Conservation (phyloP, 2,888 invertebrate genomes). For the Isoperla grammatica region DNA sequence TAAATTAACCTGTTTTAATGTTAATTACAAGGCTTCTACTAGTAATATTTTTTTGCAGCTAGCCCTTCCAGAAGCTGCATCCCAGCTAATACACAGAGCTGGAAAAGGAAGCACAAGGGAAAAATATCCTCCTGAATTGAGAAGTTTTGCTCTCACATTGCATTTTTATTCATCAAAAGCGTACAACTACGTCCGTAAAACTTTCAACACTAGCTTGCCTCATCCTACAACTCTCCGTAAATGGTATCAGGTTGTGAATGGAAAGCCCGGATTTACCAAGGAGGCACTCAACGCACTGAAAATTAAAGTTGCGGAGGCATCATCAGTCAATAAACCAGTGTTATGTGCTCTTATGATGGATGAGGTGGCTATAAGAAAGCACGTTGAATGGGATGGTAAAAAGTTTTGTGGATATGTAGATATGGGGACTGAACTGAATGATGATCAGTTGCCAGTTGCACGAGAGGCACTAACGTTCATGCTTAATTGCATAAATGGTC, state of each 20-base stretch:
- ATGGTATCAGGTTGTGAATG: background rate
- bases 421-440: constrained; percentile 31
- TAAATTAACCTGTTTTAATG: too few species aligned
- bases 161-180: background rate
- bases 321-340: background rate
- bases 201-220: background rate
- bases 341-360: constrained; percentile 10
- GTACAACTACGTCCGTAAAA: background rate
- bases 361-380: constrained; percentile 22
- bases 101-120: constrained; percentile 6
- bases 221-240: background rate
- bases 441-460: constrained; percentile 32
- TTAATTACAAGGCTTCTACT: too few species aligned
- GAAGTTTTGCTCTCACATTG: background rate
- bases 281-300: background rate
- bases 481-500: constrained; percentile 32
- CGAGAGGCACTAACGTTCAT: constrained; percentile 36
- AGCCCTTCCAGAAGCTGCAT: background rate
- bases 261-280: background rate
- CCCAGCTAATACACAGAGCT: background rate
- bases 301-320: background rate
- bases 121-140: background rate
- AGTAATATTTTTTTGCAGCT: background rate
- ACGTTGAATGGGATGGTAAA: constrained; percentile 36
- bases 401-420: constrained; percentile 36